Evolutionary conservation across 2,113 vertebrate genomes (phyloP), one percentile per base, ranked within the genome.

Genomic region (Cheilinus undulatus): DNA sequence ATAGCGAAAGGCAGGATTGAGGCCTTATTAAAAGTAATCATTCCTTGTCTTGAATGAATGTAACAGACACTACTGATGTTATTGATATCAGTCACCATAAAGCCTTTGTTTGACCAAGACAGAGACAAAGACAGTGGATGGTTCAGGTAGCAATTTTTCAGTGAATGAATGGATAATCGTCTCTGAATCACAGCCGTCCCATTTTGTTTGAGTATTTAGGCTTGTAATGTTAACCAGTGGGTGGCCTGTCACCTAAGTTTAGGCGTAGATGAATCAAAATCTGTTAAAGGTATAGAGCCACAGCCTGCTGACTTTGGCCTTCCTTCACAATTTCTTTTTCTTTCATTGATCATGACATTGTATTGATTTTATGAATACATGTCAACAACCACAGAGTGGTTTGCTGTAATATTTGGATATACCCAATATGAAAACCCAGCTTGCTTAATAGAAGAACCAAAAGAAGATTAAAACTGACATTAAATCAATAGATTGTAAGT

Each of bases 1-100:
- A 65, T 60, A 38, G 24, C 51, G 61, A 73, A 77, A 63, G 50
- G 50, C 45, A 59, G 64, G 38, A 83, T 78, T 80, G 65, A 54
- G 52, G 38, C 49, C 34, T 86, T 82, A 87, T 82, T 78, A 88
- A 85, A 88, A 69, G 62, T 40, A 70, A 83, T 82, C 69, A 81
- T 74, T 70, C 60, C 71, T 38, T 13, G 5, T 82, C 28, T 62
- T 50, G 45, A 62, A 59, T 83, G 36, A 73, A 54, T 59, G 66
- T 64, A 73, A 76, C 32, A 58, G 6, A 85, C 69, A 68, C 38
- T 56, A 53, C 0, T 54, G 19, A 54, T 80, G 68, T 75, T 73
- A 73, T 63, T 46, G 36, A 34, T 50, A 48, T 69, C 52, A 76
- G 38, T 84, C 69, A 59, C 50, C 66, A 52, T 52, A 26, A 40